These are phyloP conservation scores for Ornithoptera priamus DNA, from an alignment of 2,888 invertebrate genomes.

Conservation along the genomic window DNA sequence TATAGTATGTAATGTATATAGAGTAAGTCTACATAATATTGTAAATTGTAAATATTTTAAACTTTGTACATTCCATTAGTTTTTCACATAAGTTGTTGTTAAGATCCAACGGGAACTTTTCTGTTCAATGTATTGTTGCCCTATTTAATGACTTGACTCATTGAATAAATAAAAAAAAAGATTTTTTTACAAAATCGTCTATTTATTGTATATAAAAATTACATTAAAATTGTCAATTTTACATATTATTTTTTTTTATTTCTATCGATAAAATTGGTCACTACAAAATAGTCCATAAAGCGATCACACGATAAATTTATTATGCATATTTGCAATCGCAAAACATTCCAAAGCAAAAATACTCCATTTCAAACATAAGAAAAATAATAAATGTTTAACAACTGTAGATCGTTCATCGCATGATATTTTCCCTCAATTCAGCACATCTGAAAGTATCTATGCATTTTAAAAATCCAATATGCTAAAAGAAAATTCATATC, in stretches of 20 bases:
- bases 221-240: constrained; percentile 80
- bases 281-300: constrained; percentile 78
- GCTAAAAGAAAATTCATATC: neutral
- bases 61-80: constrained; percentile 33
- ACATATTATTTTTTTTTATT: constrained; percentile 65
- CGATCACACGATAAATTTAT: constrained; percentile 70
- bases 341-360: constrained; percentile 51
- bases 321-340: constrained; percentile 63
- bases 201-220: constrained; percentile 81
- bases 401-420: constrained; percentile 6
- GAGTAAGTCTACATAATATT: constrained; percentile 25
- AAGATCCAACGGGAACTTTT: constrained; percentile 30
- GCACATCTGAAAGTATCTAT: neutral
- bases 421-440: constrained; percentile 3
- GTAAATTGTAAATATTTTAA: constrained; percentile 52
- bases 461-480: constrained; percentile 1
- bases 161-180: constrained; percentile 47
- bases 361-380: constrained; percentile 21
- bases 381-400: constrained; percentile 17
- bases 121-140: constrained; percentile 32
- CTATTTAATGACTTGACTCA: constrained; percentile 30
- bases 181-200: constrained; percentile 77
- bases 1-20: constrained; percentile 16
- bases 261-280: constrained; percentile 78
- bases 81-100: constrained; percentile 30